Evolutionary conservation across 2,113 vertebrate species (phyloP), one percentile per base, ranked within the genome.

Genomic region (Myrmecobius fasciatus): DNA sequence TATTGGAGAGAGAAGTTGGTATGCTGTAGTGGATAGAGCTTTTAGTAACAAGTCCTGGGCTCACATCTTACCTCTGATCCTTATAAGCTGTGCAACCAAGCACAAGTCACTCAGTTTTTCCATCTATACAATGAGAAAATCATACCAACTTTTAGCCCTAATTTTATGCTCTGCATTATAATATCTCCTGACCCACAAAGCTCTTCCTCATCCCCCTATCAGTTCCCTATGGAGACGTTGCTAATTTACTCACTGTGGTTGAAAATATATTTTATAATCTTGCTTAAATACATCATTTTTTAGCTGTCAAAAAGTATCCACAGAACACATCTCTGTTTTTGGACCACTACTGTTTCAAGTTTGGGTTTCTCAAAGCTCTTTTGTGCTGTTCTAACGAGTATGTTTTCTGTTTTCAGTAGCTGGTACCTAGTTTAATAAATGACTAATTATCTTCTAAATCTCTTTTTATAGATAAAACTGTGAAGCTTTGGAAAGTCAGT

Each of bases 401-500:
- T 91, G 3, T 51, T 2, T 75, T 0, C 28, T 22, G 60, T 83
- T 83, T 83, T 20, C 5, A 43, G 5, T n/a, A 20, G 6, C 20
- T 83, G 36, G 6, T 20, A 43, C n/a, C n/a, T 83, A 83, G 36
- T 24, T 83, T 83, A 24, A 43, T 83, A 51, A 31, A 60, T 49
- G 43, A 67, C 89, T 96, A 36, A 75, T 75, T 75, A 22, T 24
- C n/a, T 83, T 20, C 11, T 43, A 22, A 83, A 53, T 91, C 91
- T 93, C 93, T 94, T 47, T 94, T 53, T 95, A 0, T 97, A 99
- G 99, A 99, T 98, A 99, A 99, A 99, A 99, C 99, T 0, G 99
- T 99, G 98, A 99, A 99, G 98, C 99, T 99, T 93, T 99, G 99
- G 99, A 99, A 99, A 98, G 99, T 99, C 98, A 99, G 99, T n/a